phyloP scores from a whole-genome alignment of 2,797 vertebrate genomes.

The Leucoraja ocellata region DNA sequence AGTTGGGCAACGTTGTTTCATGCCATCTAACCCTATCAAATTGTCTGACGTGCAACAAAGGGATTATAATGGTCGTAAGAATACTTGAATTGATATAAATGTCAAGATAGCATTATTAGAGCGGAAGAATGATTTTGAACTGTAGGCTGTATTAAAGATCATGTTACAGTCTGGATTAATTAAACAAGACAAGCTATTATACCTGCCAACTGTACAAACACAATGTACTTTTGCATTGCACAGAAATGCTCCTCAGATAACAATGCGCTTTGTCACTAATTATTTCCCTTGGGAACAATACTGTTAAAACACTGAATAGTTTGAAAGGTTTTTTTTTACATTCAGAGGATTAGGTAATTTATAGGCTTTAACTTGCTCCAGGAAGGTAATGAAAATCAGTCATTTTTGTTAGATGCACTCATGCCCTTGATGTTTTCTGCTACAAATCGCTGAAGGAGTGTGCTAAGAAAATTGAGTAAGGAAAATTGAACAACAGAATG shows the following conservation, averaged over 20 bases:
- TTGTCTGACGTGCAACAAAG: slow-evolving; percentile 51
- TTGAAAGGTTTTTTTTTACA: slow-evolving; percentile 46
- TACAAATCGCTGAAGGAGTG: too few relatives aligned
- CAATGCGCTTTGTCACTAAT: slow-evolving; percentile 53
- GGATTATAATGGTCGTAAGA: slow-evolving; percentile 56
- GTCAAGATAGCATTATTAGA: slow-evolving; percentile 56
- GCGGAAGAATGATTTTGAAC: slow-evolving; percentile 56
- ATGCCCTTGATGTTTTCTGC: neutral
- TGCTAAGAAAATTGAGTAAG: too few relatives aligned
- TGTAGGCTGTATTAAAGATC: slow-evolving; percentile 53
- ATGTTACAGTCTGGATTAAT: slow-evolving; percentile 58
- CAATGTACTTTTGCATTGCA: slow-evolving; percentile 51
- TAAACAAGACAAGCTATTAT: slow-evolving; percentile 57
- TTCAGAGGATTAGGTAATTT: neutral
- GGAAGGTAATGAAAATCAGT: neutral
- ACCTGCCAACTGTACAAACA: slow-evolving; percentile 56
- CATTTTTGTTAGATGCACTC: slow-evolving; percentile 30
- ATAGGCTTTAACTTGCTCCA: slow-evolving; percentile 36
- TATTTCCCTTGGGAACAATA: slow-evolving; percentile 49
- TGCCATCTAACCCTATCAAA: slow-evolving; percentile 53
- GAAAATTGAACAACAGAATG: too few relatives aligned
- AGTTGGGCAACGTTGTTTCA: slow-evolving; percentile 53
- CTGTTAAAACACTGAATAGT: slow-evolving; percentile 48
- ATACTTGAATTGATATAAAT: slow-evolving; percentile 55
- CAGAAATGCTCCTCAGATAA: slow-evolving; percentile 46